A percentile compares a stretch with the other conserved stretches of the same genome.
phyloP scores from a whole-genome alignment of 2,888 invertebrate species.

The Drosophila kambysellisi region DNA sequence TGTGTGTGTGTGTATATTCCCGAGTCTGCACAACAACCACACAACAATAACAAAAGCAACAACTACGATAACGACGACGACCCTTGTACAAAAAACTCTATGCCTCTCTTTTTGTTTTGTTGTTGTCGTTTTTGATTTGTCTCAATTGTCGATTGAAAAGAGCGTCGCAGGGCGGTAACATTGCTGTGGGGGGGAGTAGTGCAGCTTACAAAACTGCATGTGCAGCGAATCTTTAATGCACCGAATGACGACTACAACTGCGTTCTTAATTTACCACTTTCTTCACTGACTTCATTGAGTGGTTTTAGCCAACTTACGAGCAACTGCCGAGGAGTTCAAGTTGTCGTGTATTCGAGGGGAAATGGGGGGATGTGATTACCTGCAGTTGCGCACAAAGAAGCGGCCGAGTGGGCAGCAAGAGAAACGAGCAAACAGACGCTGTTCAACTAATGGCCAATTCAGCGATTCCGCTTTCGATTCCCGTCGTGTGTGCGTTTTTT shows the following conservation, averaged over 20 bases:
- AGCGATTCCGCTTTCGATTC: conserved; percentile 44
- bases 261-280: conserved; percentile 36
- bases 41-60: conserved; percentile 56
- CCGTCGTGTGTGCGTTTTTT: conserved; percentile 41
- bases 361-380: conserved; percentile 55
- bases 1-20: conserved; percentile 46
- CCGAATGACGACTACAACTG: conserved; percentile 7
- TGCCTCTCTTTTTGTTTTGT: conserved; percentile 19
- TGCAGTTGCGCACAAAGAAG: conserved; percentile 73
- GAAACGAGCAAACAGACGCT: conserved; percentile 39
- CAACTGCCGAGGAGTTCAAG: conserved; percentile 1
- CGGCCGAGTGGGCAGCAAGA: conserved; percentile 36
- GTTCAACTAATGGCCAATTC: conserved; percentile 35
- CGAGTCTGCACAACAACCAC: conserved; percentile 40
- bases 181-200: background rate
- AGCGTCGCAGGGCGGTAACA: conserved; percentile 22
- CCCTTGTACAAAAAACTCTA: conserved; percentile 46
- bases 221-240: conserved; percentile 56
- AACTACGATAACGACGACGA: conserved; percentile 44
- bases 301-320: conserved; percentile 40
- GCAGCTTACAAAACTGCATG: conserved; percentile 34
- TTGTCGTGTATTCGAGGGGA: conserved; percentile 5
- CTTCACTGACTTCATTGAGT: conserved; percentile 48
- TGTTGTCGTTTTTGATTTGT: conserved; percentile 46
- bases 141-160: conserved; percentile 47